phyloP scores from a whole-genome alignment of 2,888 invertebrate species.

The Gortyna flavago region DNA sequence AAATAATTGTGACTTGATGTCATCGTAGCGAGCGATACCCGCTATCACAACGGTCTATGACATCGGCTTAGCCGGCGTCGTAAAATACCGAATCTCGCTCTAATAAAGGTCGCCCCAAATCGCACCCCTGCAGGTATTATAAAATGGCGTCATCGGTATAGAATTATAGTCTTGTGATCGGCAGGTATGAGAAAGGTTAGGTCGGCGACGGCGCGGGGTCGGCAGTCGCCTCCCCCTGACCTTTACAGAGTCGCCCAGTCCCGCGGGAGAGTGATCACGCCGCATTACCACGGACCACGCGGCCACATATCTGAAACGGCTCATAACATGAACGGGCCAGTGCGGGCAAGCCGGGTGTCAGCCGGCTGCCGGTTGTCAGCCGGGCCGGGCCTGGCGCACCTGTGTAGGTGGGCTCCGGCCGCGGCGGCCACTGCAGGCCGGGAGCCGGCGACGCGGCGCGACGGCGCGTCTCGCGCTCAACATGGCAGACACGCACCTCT shows the following conservation, averaged over 20 bases:
- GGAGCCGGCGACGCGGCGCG: constrained; percentile 67
- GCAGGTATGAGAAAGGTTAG: constrained; percentile 77
- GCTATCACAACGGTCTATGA: constrained; percentile 45
- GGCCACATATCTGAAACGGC: constrained; percentile 72
- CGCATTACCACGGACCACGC: constrained; percentile 77
- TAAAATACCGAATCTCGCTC: constrained; percentile 76
- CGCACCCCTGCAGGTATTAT: constrained; percentile 77
- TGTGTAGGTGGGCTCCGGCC: constrained; percentile 67
- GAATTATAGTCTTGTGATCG: constrained; percentile 72
- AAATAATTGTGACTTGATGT: constrained; percentile 66
- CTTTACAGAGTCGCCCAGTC: constrained; percentile 75
- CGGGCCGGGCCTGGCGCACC: constrained; percentile 40
- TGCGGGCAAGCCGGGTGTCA: constrained; percentile 49
- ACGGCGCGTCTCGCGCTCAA: constrained; percentile 70
- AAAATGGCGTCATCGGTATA: constrained; percentile 78
- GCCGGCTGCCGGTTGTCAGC: constrained; percentile 30
- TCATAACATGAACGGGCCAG: constrained; percentile 72
- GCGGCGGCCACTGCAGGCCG: constrained; percentile 79
- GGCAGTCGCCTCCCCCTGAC: constrained; percentile 76
- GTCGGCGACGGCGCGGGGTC: constrained; percentile 67
- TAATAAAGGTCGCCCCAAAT: constrained; percentile 76
- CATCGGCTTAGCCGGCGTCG: constrained; percentile 54
- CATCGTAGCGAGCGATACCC: constrained; percentile 26
- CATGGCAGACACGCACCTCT: constrained; percentile 62
- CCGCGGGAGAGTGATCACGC: constrained; percentile 77